A percentile compares a stretch with the other conserved stretches of the same genome.
phyloP scores from a whole-genome alignment of 2,113 vertebrate genomes.

The Miniopterus natalensis region DNA sequence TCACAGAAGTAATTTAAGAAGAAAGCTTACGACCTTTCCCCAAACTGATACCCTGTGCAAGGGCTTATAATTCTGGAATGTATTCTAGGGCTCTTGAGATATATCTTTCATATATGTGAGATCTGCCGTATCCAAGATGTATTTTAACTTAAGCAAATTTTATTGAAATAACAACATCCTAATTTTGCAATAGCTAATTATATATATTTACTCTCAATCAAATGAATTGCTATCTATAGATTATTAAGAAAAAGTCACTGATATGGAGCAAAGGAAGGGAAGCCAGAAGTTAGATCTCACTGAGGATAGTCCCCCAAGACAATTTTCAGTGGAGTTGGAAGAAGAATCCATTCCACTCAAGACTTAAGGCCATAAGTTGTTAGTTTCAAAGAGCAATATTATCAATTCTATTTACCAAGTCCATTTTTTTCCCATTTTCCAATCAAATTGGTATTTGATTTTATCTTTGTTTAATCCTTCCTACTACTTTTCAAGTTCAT shows the following conservation, averaged over 20 bases:
- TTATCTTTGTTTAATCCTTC: neutral
- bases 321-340: neutral
- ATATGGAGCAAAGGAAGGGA: neutral
- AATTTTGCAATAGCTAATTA: neutral
- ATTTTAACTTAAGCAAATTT: constrained; percentile 28
- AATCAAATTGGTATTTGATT: neutral
- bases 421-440: neutral
- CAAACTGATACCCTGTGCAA: neutral
- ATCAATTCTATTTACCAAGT: neutral
- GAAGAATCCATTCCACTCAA: neutral
- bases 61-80: neutral
- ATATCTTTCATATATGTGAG: neutral
- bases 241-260: neutral
- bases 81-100: neutral
- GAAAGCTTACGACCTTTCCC: neutral
- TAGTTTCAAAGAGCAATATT: neutral
- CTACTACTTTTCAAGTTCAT: neutral
- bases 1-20: neutral
- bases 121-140: neutral
- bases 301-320: rapidly evolving
- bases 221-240: neutral
- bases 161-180: neutral
- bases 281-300: neutral
- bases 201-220: neutral
- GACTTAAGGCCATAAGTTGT: neutral